A percentile compares a stretch with the other conserved stretches of the same genome.
Conservation (phyloP, 2,113 vertebrate genomes). For the Saiga tatarica region DNA sequence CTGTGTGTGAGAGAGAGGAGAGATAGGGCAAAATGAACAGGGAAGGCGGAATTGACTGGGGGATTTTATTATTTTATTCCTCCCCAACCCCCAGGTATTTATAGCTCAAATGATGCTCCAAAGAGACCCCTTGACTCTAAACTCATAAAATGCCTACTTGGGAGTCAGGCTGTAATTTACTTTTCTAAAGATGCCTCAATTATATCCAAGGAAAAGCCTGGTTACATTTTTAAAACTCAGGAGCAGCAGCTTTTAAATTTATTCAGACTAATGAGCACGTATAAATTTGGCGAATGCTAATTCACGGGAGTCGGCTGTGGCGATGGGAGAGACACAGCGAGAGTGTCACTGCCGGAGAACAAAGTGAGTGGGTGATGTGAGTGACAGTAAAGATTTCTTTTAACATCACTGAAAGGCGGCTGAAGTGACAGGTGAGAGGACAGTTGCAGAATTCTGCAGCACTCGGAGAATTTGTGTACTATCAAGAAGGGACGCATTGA, state of each 20-base stretch:
- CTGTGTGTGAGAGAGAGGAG: not conserved
- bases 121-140: constrained; percentile 66
- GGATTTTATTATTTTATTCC: constrained; percentile 48
- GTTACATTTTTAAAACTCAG: constrained; percentile 71
- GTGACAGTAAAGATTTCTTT: constrained; percentile 99
- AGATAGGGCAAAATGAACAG: not conserved
- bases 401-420: constrained; percentile 94
- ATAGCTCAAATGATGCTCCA: constrained; percentile 46
- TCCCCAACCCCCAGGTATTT: constrained; percentile 45
- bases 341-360: constrained; percentile 95
- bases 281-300: constrained; percentile 93
- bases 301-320: constrained; percentile 81
- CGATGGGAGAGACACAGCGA: constrained; percentile 85
- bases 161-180: constrained; percentile 60
- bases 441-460: constrained; percentile 88
- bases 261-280: constrained; percentile 97
- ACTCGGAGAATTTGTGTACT: constrained; percentile 85
- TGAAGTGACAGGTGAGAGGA: constrained; percentile 93
- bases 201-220: constrained; percentile 79
- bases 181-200: constrained; percentile 79
- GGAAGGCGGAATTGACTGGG: not conserved
- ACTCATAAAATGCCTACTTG: constrained; percentile 65
- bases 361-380: constrained; percentile 98
- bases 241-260: constrained; percentile 92
- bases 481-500: constrained; percentile 82